These are phyloP conservation scores for Xiphophorus maculatus DNA, from an alignment of 2,113 vertebrate species.

Conservation along the genomic window DNA sequence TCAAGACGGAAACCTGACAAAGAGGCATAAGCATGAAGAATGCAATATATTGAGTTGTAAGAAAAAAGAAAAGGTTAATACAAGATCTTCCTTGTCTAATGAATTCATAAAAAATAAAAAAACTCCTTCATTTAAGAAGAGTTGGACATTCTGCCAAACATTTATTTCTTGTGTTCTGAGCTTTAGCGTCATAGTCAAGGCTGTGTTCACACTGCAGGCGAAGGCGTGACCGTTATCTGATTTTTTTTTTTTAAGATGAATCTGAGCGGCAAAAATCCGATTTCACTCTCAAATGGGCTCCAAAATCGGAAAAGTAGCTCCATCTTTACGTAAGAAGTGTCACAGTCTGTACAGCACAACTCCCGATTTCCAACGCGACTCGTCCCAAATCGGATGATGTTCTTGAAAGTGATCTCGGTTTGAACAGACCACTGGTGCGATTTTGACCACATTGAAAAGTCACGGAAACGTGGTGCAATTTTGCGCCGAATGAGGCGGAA, in stretches of 20 bases:
- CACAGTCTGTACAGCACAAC: not conserved
- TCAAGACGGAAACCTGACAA: conserved; percentile 1
- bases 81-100: not conserved
- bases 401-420: not conserved
- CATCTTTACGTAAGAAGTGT: not conserved
- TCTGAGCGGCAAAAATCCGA: not conserved
- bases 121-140: not conserved
- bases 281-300: not conserved
- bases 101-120: not conserved
- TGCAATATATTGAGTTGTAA: not conserved
- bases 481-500: not conserved
- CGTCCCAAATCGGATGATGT: not conserved
- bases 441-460: too few relatives aligned
- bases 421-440: not conserved
- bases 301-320: too few relatives aligned
- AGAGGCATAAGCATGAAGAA: conserved; percentile 1
- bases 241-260: not conserved
- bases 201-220: not conserved
- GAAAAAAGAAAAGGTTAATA: not conserved
- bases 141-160: not conserved
- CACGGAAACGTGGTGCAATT: not conserved
- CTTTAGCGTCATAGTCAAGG: not conserved
- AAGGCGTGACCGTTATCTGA: not conserved
- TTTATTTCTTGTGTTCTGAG: not conserved
- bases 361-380: not conserved